Evolutionary conservation across 2,113 vertebrate genomes (phyloP).

Genomic region (Sturnira hondurensis): DNA sequence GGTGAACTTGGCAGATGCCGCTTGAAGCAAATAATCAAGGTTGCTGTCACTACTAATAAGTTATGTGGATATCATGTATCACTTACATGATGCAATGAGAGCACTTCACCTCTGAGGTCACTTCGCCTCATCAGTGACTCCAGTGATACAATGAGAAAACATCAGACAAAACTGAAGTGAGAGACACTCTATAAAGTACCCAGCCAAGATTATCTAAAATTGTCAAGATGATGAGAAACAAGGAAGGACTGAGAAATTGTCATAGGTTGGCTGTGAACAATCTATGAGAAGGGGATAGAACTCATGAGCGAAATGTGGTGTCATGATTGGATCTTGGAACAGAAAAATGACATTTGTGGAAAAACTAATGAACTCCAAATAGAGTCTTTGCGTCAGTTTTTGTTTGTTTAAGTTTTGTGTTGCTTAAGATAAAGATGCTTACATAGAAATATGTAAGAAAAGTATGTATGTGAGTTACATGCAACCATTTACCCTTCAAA

Average conservation of each 20-base stretch:
- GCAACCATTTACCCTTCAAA: rapidly evolving
- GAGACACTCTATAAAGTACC: not conserved
- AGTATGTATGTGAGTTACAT: not conserved
- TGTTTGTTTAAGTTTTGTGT: not conserved
- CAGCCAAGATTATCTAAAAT: not conserved
- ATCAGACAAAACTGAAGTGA: not conserved
- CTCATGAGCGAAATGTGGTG: not conserved
- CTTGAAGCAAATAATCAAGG: not conserved
- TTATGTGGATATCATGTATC: not conserved
- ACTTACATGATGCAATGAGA: not conserved
- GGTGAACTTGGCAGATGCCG: not conserved
- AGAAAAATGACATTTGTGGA: not conserved
- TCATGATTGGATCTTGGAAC: not conserved
- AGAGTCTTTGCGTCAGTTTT: not conserved
- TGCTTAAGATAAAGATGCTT: not conserved
- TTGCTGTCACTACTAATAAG: not conserved
- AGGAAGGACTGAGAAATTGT: not conserved
- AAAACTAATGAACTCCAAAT: not conserved
- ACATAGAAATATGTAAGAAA: not conserved
- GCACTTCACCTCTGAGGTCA: not conserved
- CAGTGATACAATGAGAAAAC: not conserved
- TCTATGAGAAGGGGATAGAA: not conserved
- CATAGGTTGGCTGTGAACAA: not conserved
- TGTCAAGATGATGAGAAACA: not conserved
- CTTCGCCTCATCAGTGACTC: not conserved